Base-by-base conservation (phyloP, 2,113 vertebrate genomes). In the Alligator sinensis region DNA sequence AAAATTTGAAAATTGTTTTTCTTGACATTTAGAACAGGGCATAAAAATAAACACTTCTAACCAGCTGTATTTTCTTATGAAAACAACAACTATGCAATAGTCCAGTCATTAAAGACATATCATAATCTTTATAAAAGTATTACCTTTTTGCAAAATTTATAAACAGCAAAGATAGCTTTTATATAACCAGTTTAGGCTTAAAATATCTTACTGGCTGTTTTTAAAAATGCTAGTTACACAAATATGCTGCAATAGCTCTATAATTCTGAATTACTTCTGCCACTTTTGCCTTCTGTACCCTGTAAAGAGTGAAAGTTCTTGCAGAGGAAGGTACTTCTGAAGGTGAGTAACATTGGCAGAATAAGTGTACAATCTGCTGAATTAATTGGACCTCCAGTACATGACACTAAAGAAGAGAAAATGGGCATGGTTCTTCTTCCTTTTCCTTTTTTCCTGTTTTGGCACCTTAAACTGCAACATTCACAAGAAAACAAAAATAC, bases 131-230 rank as follows among this genome's bases (percentile, higher is more conserved):
- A 57, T 83, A 88, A 60, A 77, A 87, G 80, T 82, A 90, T 94
- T 91, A 92, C 77, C 77, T 94, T 92, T 92, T 91, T 75, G 68
- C 81, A 91, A 24, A 70, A 93, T 92, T 94, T 96, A 87, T 89
- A 96, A 90, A 85, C 28, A 89, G 62, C n/a, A 93, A 68, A 55
- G 82, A 16, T 66, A 80, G 55, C 96, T 92, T 96, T 89, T 88
- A 95, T 55, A 28, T 92, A 66, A 54, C 34, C 61, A 27, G 7
- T 93, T 60, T 77, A 59, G 54, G 58, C 74, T 94, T 84, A 83
- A 82, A 76, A 54, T 85, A 47, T 77, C 54, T 92, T 93, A 68
- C 60, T 88, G 82, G 55, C 47, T 87, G 90, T 92, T 88, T 80
- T 24, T 76, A 91, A n/a, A 25, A 74, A 61, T 86, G 59, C 34